Base-by-base conservation (phyloP, 2,113 vertebrate species). In the Pelmatolapia mariae region DNA sequence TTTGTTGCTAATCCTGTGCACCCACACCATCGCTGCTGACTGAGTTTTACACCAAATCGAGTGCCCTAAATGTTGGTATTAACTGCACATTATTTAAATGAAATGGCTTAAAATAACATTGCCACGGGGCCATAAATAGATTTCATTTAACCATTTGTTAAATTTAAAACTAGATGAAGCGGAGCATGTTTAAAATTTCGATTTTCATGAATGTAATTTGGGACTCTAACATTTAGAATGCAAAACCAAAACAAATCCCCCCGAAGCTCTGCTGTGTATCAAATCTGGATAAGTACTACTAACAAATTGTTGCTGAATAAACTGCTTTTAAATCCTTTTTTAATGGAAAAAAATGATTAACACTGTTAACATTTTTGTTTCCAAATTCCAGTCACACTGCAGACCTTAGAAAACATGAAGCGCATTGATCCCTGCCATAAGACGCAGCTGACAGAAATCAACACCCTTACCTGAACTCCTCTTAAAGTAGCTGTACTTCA, bases 181-280 rank as follows among this genome's bases (percentile, higher is more conserved):
- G 1, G 0, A 0, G 7, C 73, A 6, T 78, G 45, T 52, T 78
- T 52, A 78, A 52, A 78, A 78, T 78, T 31, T 33, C 4, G 73
- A 52, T 78, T 87, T 83, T 81, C 10, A 80, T 68, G 18, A 83
- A 83, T 66, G 22, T 59, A 73, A 80, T 91, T 84, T 52, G 45
- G 10, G 43, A 50, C 43, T 50, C 4, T 78, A 29, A 78, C 71
- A 50, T 76, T 76, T 76, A 50, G 4, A 50, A 50, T 52, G 73
- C 59, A 54, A 83, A 87, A 84, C 26, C 88, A 86, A 89, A 86
- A 83, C 10, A n/a, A 90, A 89, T 68, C 43, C 45, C 66, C 81
- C 83, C 50, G 38, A 79, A 90, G 86, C 81, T 57, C 13, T 56
- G 40, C 54, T 63, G 53, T 81, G 26, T 45, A 82, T 16, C n/a